These are phyloP conservation scores for Bostrychus sinensis DNA, from an alignment of 2,113 vertebrate genomes.

Conservation along the genomic window DNA sequence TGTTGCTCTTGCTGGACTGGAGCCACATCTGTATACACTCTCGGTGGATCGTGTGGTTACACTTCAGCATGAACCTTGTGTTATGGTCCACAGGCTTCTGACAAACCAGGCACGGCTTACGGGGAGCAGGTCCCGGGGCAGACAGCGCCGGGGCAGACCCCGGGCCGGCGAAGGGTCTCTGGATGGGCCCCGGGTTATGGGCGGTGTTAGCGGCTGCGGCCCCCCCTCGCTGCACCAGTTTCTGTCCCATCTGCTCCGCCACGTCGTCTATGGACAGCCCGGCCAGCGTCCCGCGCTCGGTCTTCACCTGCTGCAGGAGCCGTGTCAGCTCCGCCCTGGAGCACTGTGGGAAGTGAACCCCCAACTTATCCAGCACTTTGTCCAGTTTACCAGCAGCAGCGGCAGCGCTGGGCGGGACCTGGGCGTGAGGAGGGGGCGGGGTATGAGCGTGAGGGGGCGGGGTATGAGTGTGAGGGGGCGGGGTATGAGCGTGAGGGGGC, in stretches of 20 bases:
- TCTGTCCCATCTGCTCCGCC: slow-evolving; percentile 82
- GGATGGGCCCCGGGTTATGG: slow-evolving; percentile 55
- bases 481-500: slow-evolving; percentile 56
- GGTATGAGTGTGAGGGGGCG: slow-evolving; percentile 20
- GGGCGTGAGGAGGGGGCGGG: slow-evolving; percentile 14
- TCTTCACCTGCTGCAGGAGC: slow-evolving; percentile 93
- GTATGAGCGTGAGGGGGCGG: slow-evolving; percentile 41
- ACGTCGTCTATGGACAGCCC: slow-evolving; percentile 91
- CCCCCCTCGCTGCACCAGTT: slow-evolving; percentile 76
- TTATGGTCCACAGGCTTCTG: slow-evolving; percentile 86
- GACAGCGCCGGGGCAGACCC: background rate
- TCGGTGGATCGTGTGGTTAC: slow-evolving; percentile 86
- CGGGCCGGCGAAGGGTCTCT: slow-evolving; percentile 27
- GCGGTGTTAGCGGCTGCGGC: slow-evolving; percentile 27
- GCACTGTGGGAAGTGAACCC: slow-evolving; percentile 85
- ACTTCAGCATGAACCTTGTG: slow-evolving; percentile 86
- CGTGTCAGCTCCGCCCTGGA: slow-evolving; percentile 85
- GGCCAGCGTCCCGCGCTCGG: slow-evolving; percentile 85
- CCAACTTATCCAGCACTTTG: slow-evolving; percentile 88
- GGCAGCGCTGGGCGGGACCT: slow-evolving; percentile 38
- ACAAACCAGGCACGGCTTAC: slow-evolving; percentile 91
- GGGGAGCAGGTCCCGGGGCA: slow-evolving; percentile 12
- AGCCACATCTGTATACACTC: slow-evolving; percentile 77
- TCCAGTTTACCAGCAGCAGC: slow-evolving; percentile 81
- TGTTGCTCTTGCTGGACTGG: slow-evolving; percentile 63